These are phyloP conservation scores for Drosophila subpulchrella DNA, from an alignment of 1,140 invertebrate genomes.

Conservation along the genomic window DNA sequence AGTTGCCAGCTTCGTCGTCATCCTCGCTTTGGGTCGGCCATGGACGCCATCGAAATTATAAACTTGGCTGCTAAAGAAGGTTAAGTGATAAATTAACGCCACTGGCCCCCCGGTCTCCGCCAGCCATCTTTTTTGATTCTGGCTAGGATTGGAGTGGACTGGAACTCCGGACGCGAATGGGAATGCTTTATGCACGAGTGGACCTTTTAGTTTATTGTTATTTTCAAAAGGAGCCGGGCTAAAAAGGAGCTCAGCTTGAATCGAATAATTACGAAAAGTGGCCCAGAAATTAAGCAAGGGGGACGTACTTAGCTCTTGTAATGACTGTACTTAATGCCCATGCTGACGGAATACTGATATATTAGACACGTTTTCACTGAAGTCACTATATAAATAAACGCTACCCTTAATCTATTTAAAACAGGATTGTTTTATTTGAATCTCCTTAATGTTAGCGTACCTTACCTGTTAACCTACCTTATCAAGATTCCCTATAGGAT, in stretches of 20 bases:
- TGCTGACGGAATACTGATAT: not conserved
- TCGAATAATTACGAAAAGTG: conserved; percentile 52
- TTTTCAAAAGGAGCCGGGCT: conserved; percentile 51
- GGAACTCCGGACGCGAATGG: conserved; percentile 32
- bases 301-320: not conserved
- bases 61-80: conserved; percentile 80
- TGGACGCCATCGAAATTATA: conserved; percentile 70
- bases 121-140: conserved; percentile 6
- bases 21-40: conserved; percentile 40
- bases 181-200: conserved; percentile 78
- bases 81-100: conserved; percentile 81
- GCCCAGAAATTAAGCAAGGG: conserved; percentile 19
- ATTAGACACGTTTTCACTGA: not conserved
- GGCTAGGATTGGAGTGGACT: conserved; percentile 19
- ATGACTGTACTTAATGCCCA: not conserved
- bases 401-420: no score
- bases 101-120: conserved; percentile 44
- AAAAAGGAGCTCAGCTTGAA: conserved; percentile 44
- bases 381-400: no score
- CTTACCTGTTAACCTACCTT: no score
- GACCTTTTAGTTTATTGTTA: conserved; percentile 79
- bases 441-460: no score
- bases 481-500: no score
- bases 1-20: conserved; percentile 49
- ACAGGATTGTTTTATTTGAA: no score